These are phyloP conservation scores for Hyperoplus immaculatus DNA, from an alignment of 2,797 vertebrate species.

Conservation along the genomic window DNA sequence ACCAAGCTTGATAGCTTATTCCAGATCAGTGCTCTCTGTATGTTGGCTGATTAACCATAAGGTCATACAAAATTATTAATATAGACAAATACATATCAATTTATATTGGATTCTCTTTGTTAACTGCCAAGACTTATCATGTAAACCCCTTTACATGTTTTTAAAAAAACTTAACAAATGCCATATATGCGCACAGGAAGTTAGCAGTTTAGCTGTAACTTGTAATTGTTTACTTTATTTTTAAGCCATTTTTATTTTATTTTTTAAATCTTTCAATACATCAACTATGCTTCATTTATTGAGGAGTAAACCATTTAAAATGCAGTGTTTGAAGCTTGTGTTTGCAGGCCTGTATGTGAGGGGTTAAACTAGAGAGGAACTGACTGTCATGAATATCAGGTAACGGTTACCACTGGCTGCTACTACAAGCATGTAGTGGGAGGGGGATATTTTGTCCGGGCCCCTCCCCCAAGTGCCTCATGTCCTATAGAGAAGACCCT, in stretches of 20 bases:
- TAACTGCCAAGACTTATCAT: no score
- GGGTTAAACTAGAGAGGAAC: constrained; percentile 53
- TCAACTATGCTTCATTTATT: background rate
- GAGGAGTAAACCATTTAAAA: background rate
- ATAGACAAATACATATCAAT: no score
- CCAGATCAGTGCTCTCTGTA: no score
- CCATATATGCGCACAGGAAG: background rate
- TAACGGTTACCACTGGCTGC: constrained; percentile 70
- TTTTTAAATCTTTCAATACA: background rate
- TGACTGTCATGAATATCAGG: constrained; percentile 63
- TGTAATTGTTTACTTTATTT: background rate
- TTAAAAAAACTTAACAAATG: no score
- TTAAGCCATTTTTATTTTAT: background rate
- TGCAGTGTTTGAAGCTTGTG: background rate
- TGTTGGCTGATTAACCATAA: no score
- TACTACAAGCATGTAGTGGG: constrained; percentile 67
- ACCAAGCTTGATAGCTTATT: no score
- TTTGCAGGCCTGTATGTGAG: constrained; percentile 19
- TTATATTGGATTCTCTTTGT: no score
- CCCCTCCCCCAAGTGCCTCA: constrained; percentile 64
- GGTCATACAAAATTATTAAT: no score
- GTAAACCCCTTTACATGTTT: no score
- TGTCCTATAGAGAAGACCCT: constrained; percentile 69
- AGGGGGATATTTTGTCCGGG: constrained; percentile 38
- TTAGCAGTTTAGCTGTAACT: background rate